phyloP scores from a whole-genome alignment of 2,113 vertebrate genomes.

The Nothobranchius furzeri region DNA sequence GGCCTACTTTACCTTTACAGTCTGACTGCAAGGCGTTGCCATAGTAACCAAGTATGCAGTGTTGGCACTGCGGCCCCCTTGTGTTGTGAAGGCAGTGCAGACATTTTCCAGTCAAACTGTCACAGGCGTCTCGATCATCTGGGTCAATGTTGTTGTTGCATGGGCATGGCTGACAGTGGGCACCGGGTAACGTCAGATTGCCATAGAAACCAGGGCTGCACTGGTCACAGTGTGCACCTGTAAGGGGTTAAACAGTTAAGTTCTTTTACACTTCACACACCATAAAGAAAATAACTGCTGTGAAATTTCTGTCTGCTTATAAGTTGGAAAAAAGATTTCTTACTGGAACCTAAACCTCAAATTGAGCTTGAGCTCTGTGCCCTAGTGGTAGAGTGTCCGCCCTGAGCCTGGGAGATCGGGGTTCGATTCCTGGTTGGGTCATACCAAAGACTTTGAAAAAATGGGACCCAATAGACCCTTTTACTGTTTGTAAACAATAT shows the following conservation, averaged over 20 bases:
- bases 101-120: slow-evolving; percentile 81
- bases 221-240: slow-evolving; percentile 82
- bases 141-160: slow-evolving; percentile 86
- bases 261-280: too few species aligned
- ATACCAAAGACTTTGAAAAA: too few species aligned
- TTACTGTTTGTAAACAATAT: too few species aligned
- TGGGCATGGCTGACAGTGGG: slow-evolving; percentile 75
- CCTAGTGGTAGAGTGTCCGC: too few species aligned
- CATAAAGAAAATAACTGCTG: too few species aligned
- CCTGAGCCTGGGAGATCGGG: too few species aligned
- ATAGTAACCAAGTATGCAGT: slow-evolving; percentile 85
- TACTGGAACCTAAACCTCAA: neutral
- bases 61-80: slow-evolving; percentile 79
- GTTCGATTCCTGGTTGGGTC: too few species aligned
- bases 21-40: slow-evolving; percentile 82
- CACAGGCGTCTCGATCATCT: slow-evolving; percentile 78
- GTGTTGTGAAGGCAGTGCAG: slow-evolving; percentile 85
- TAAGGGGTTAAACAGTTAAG: neutral
- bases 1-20: slow-evolving; percentile 81
- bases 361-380: too few species aligned
- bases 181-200: slow-evolving; percentile 56
- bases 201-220: slow-evolving; percentile 85
- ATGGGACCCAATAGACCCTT: too few species aligned
- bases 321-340: too few species aligned
- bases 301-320: too few species aligned